Base-by-base conservation (phyloP, 2,888 invertebrate genomes). In the Mythimna ferrago region DNA sequence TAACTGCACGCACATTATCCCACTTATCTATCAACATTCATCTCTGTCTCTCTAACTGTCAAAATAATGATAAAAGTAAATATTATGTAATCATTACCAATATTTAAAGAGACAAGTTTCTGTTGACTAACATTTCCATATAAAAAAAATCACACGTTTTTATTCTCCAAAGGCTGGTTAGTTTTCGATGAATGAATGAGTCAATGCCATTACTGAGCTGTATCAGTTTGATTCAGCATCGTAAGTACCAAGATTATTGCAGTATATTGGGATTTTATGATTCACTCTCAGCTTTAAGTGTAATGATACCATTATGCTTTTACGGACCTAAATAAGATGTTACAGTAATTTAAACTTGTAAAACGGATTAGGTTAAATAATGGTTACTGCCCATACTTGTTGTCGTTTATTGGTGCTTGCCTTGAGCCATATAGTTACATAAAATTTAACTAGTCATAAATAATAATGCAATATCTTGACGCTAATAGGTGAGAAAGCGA, bases 141-240 rank as follows among this genome's bases (percentile, higher is more conserved):
- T n/a, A 61, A 69, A 80, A 69, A 80, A 74, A 62, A 19, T 79
- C 67, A 66, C 75, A 81, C 76, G 51, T 70, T 76, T 79, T 71
- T 69, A 56, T 64, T 56, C 14, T 56, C 11, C 9, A 77, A 61
- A 56, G 51, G 35, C 67, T 64, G 60, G 54, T 73, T 35, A 67
- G 35, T 85, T 88, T 86, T 88, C 82, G 79, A 84, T 86, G 80
- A 86, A 88, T 92, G 92, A 91, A 85, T 92, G 77, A 91, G 85
- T 87, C 82, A 81, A 60, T 70, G 65, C 63, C 62, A 66, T 81
- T 78, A 79, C 65, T 71, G 74, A 61, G 75, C 78, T 74, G 68
- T 84, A 81, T 86, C 77, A 72, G 58, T 71, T 78, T 86, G 82
- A 88, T 75, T 84, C 82, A 80, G 74, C 73, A 41, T 71, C 62